Base-by-base conservation (phyloP, 2,113 vertebrate species). In the Emydocephalus ijimae region DNA sequence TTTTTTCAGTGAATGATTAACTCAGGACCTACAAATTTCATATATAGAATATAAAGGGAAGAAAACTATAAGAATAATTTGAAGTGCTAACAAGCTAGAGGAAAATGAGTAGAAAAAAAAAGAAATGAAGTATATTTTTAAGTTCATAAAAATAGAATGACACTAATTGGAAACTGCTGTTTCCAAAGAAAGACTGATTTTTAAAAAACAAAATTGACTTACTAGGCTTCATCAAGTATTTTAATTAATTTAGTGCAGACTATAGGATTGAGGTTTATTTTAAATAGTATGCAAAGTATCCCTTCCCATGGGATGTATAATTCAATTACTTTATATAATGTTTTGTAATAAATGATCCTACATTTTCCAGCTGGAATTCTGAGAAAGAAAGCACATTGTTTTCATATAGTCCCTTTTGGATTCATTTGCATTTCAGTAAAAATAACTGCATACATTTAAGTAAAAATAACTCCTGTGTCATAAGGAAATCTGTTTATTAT, bases 281-380 rank as follows among this genome's bases (percentile, higher is more conserved):
- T 95, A 97, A 94, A 94, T 96, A 97, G 50, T 94, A 69, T 96
- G 90, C 85, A 96, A 95, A 92, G 74, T 96, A 94, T 96, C 61
- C 52, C 88, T 95, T 97, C 95, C 94, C 96, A 87, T 96, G 96
- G 93, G 97, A 97, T 94, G 69, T 94, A 95, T 97, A 96, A 98
- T 97, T 97, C 95, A 97, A 97, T 98, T 97, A 97, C 92, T 96
- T 97, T 93, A 95, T 97, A 92, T 96, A 97, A 96, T 95, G 93
- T 93, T 93, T 91, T 92, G 93, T 96, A 97, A 97, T 97, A 97
- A 96, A 96, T 97, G 93, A 96, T 96, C 95, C 92, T 96, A 59
- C 94, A 92, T 91, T 95, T 56, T 3, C 18, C 87, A 96, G 81
- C n/a, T 85, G 20, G 89, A 93, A 18, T 88, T 45, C 50, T 92